Base-by-base conservation (phyloP, 2,888 invertebrate species). In the Parnassius apollo region DNA sequence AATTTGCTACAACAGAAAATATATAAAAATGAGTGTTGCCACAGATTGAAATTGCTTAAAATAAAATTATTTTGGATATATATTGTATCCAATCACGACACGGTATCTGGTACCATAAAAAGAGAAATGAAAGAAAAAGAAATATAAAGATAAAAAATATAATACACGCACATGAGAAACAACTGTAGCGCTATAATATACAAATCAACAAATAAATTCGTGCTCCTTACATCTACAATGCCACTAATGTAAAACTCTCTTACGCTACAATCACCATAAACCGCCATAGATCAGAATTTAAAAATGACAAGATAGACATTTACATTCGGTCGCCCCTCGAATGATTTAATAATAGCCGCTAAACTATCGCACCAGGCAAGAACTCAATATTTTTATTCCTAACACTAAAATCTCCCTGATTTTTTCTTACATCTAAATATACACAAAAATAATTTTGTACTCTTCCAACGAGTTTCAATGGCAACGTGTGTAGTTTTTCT, bases 401-500 rank as follows among this genome's bases (percentile, higher is more conserved):
- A 85, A 83, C 72, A 75, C 86, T 88, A 90, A 74, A 86, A 80
- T 82, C 90, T 90, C 90, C 91, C 91, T 91, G 91, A 91, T 91
- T 91, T 89, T 86, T 86, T 84, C 91, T 91, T 91, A 91, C 67
- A 78, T 77, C 87, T 88, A 88, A 85, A 81, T 91, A 89, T 91
- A 88, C 88, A 90, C 88, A 90, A 91, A 86, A 90, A 91, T 90
- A 91, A 89, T 91, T 90, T 91, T 91, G 91, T 91, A 91, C 91
- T 91, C 91, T 89, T 81, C 75, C 78, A 85, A 85, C 86, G 89
- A 91, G 88, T 86, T 49, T 46, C 76, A 86, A 90, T 90, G 88
- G 91, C 89, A 88, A 86, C 79, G 76, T 79, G 48, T 52, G 59
- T 59, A 48, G 59, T 74, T 73, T 71, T 69, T 67, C 72, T 71